Conservation (phyloP, 64 coral and sea anemone genomes). For the Platygyra sinensis region DNA sequence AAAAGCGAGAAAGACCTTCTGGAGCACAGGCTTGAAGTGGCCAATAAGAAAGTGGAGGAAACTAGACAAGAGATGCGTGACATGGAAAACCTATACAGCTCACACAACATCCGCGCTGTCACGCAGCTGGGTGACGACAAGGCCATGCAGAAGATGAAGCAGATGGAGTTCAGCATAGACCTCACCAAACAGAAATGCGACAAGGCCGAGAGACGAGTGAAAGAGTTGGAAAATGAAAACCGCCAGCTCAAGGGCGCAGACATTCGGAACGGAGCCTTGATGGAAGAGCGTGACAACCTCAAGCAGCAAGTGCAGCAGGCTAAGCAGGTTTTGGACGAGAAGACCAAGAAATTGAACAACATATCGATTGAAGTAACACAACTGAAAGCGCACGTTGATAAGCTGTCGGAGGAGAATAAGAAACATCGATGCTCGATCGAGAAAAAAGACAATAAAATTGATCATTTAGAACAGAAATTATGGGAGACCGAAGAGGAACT, state of each 20-base stretch:
- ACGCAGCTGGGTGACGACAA: conserved; percentile 16
- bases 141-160: conserved; percentile 37
- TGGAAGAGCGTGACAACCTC: conserved; percentile 44
- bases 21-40: conserved; percentile 33
- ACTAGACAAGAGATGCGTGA: conserved; percentile 50
- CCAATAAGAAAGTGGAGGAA: conserved; percentile 36
- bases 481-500: conserved; percentile 12
- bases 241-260: conserved; percentile 51
- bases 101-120: conserved; percentile 28
- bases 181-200: conserved; percentile 52
- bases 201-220: conserved; percentile 37
- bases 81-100: conserved; percentile 36
- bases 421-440: conserved; percentile 25
- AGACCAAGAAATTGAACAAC: conserved; percentile 31
- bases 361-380: conserved; percentile 37
- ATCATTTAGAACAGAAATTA: conserved; percentile 33
- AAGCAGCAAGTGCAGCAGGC: conserved; percentile 25
- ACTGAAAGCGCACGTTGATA: conserved; percentile 36
- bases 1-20: conserved; percentile 40
- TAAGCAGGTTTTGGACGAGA: not conserved
- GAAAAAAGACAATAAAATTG: conserved; percentile 49
- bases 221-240: conserved; percentile 53
- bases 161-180: conserved; percentile 48
- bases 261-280: conserved; percentile 6
- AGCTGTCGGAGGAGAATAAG: conserved; percentile 37